Evolutionary conservation across 2,888 invertebrate species (phyloP).

Genomic region (Nemotelus nigrinus): DNA sequence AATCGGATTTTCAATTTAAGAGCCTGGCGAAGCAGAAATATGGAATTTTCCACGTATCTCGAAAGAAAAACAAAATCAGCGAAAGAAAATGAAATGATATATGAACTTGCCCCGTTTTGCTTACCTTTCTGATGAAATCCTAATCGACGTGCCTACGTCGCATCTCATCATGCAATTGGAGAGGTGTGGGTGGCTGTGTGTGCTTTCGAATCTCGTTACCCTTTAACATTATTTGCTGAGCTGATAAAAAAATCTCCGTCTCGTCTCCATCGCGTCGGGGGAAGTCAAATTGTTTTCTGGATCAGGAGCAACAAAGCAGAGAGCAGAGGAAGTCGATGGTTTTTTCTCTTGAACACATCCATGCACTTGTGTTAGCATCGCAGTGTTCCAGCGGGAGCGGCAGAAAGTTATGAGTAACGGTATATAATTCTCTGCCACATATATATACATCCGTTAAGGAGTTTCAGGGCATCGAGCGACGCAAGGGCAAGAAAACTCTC

Average conservation of each 20-base stretch:
- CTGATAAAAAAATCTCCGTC: conserved; percentile 15
- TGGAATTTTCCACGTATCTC: not conserved
- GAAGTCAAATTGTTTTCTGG: conserved; percentile 6
- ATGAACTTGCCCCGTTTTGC: conserved; percentile 10
- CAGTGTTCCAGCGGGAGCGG: not conserved
- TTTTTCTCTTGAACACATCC: not conserved
- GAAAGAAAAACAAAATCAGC: conserved; percentile 6
- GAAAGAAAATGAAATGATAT: conserved; percentile 12
- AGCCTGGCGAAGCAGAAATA: not conserved
- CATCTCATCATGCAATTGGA: not conserved
- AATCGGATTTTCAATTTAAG: conserved; percentile 21
- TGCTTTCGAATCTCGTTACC: conserved; percentile 39
- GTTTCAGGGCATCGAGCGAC: too few relatives aligned
- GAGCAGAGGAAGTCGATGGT: conserved; percentile 6
- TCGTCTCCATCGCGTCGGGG: not conserved
- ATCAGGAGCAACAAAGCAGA: not conserved
- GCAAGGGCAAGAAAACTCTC: too few relatives aligned
- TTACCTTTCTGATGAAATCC: conserved; percentile 38
- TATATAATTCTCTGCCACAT: too few relatives aligned
- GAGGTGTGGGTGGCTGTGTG: conserved; percentile 1
- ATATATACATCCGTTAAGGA: too few relatives aligned
- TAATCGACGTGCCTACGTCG: not conserved
- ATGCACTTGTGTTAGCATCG: not conserved
- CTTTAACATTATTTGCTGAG: conserved; percentile 40
- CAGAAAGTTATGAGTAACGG: not conserved